Evolutionary conservation across 2,888 invertebrate genomes (phyloP).

Genomic region (Yponomeuta plumbellus): DNA sequence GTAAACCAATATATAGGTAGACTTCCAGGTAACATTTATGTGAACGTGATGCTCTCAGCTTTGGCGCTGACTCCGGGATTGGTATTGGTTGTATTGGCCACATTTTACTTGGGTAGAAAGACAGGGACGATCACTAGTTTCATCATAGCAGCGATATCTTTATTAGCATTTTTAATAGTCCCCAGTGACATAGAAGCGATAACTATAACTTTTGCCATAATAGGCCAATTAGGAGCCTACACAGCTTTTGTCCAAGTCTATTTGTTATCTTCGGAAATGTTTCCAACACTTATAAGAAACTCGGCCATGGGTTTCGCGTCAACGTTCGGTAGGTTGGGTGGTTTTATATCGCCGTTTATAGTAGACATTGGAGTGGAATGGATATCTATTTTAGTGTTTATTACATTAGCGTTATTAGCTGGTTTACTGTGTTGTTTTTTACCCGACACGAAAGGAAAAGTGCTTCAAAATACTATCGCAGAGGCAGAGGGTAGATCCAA

Average conservation of each 20-base stretch:
- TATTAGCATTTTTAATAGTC: constrained; percentile 77
- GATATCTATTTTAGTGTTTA: constrained; percentile 57
- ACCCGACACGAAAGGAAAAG: constrained; percentile 59
- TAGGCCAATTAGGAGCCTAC: constrained; percentile 87
- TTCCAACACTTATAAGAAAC: constrained; percentile 92
- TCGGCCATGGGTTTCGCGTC: constrained; percentile 93
- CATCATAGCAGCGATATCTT: constrained; percentile 75
- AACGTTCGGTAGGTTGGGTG: constrained; percentile 90
- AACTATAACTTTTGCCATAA: constrained; percentile 77
- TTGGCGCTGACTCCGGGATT: constrained; percentile 77
- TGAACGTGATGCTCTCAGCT: constrained; percentile 88
- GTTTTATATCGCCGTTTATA: constrained; percentile 89
- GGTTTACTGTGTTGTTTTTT: constrained; percentile 52
- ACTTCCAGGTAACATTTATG: constrained; percentile 57
- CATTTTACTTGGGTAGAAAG: constrained; percentile 81
- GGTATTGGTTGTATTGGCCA: constrained; percentile 76
- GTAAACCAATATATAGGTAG: constrained; percentile 44
- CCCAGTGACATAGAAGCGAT: constrained; percentile 55
- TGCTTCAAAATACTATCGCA: constrained; percentile 55
- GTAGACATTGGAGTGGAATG: constrained; percentile 74
- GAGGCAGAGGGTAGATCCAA: constrained; percentile 39
- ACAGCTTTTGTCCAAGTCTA: constrained; percentile 91
- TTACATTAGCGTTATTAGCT: constrained; percentile 47
- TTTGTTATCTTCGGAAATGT: constrained; percentile 90
- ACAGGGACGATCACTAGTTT: constrained; percentile 80